Conservation (phyloP, 1,140 invertebrate genomes). For the Bacillus rossius region DNA sequence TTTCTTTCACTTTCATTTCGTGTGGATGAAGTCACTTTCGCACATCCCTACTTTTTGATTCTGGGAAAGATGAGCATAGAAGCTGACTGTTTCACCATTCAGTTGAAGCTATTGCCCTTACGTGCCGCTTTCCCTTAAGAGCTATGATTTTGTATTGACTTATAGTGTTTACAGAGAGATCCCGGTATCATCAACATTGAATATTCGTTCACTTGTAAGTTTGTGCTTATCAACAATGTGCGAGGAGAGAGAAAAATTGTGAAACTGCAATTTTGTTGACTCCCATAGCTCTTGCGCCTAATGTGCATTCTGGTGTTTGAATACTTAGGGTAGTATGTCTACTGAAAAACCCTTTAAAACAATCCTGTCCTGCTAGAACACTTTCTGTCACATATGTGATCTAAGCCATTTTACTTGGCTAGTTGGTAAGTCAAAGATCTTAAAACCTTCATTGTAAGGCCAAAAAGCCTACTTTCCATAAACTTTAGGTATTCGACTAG, state of each 20-base stretch:
- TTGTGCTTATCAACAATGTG: constrained; percentile 13
- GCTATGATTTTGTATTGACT: constrained; percentile 20
- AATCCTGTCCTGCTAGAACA: constrained; percentile 20
- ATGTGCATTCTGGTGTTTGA: constrained; percentile 13
- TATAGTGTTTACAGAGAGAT: constrained; percentile 26
- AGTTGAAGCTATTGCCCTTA: constrained; percentile 23
- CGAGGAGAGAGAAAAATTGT: constrained; percentile 21
- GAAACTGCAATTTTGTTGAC: constrained; percentile 19
- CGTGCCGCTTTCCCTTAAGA: constrained; percentile 23
- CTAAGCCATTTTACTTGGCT: constrained; percentile 25
- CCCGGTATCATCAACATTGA: constrained; percentile 39
- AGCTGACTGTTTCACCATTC: constrained; percentile 29
- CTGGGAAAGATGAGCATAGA: constrained; percentile 35
- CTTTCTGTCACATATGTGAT: constrained; percentile 12
- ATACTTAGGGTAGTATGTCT: background rate
- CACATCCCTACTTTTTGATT: too few species aligned
- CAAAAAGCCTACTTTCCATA: constrained; percentile 25
- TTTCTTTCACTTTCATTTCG: background rate
- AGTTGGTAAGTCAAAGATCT: constrained; percentile 26
- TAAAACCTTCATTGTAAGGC: constrained; percentile 23
- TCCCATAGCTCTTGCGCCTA: constrained; percentile 18
- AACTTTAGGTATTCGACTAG: too few species aligned
- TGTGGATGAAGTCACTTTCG: too few species aligned
- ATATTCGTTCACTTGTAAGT: constrained; percentile 24
- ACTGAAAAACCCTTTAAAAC: constrained; percentile 5